These are phyloP conservation scores for Scolopax bukidnonensis DNA, from an alignment of 2,797 vertebrate species.

Conservation along the genomic window DNA sequence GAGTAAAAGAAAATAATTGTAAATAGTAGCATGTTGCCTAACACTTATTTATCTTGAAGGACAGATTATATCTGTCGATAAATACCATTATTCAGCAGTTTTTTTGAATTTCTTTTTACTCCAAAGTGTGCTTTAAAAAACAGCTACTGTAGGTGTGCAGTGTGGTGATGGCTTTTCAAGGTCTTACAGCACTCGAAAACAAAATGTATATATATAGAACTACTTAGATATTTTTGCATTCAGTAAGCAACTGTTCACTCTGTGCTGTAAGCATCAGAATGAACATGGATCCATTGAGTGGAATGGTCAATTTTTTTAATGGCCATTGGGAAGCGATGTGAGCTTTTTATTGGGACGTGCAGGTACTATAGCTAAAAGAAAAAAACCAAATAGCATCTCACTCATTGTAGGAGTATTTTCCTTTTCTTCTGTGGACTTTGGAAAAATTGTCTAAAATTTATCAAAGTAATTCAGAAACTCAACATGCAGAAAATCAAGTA, in stretches of 20 bases:
- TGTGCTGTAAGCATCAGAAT: background rate
- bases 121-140: background rate
- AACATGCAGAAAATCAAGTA: background rate
- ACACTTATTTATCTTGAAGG: background rate
- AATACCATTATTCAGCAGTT: background rate
- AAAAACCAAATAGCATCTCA: background rate
- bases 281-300: background rate
- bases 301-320: background rate
- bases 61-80: background rate
- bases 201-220: background rate
- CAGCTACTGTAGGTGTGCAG: background rate
- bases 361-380: background rate
- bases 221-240: background rate
- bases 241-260: too few relatives aligned
- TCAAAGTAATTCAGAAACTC: background rate
- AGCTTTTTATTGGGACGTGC: background rate
- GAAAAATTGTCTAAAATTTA: background rate
- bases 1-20: background rate
- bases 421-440: background rate
- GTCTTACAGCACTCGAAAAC: background rate
- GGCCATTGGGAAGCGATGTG: background rate
- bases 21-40: background rate
- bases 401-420: background rate
- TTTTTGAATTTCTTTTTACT: background rate
- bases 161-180: background rate